These are phyloP conservation scores for Notothenia coriiceps DNA, from an alignment of 2,113 vertebrate genomes.

Conservation along the genomic window DNA sequence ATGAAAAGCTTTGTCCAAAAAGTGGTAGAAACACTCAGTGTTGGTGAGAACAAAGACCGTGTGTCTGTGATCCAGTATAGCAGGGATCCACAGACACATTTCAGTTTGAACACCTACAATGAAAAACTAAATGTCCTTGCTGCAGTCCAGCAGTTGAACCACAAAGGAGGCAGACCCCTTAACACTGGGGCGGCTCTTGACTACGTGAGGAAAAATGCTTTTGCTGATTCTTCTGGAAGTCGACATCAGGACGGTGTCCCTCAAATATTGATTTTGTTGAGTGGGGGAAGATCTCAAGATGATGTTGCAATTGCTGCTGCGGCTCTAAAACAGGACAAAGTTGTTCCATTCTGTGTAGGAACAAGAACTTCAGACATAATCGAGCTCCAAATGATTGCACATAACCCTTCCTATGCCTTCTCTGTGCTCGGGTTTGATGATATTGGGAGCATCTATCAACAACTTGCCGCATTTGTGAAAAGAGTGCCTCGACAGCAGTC, in stretches of 20 bases:
- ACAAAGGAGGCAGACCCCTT: conserved; percentile 74
- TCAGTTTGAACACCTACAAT: conserved; percentile 77
- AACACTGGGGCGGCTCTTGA: conserved; percentile 81
- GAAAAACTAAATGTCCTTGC: conserved; percentile 73
- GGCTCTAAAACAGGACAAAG: conserved; percentile 72
- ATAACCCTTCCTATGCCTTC: conserved; percentile 80
- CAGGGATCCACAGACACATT: conserved; percentile 72
- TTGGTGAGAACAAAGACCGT: conserved; percentile 76
- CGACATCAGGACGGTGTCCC: conserved; percentile 79
- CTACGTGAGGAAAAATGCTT: conserved; percentile 74
- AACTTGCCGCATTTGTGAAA: conserved; percentile 81
- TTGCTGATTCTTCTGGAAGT: conserved; percentile 75
- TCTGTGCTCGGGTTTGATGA: conserved; percentile 75
- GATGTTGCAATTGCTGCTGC: conserved; percentile 73
- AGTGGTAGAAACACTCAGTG: conserved; percentile 76
- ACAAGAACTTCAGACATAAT: conserved; percentile 83
- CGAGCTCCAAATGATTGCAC: conserved; percentile 81
- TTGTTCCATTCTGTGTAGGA: conserved; percentile 79
- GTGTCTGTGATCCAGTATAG: conserved; percentile 84
- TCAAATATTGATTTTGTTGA: conserved; percentile 83
- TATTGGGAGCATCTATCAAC: conserved; percentile 69
- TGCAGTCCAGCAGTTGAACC: conserved; percentile 71
- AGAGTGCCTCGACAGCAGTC: conserved; percentile 76
- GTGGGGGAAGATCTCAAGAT: conserved; percentile 80
- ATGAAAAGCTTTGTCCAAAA: conserved; percentile 88